Conservation (phyloP, 37 sponge, comb jelly and placozoan species). For the Mnemiopsis leidyi region DNA sequence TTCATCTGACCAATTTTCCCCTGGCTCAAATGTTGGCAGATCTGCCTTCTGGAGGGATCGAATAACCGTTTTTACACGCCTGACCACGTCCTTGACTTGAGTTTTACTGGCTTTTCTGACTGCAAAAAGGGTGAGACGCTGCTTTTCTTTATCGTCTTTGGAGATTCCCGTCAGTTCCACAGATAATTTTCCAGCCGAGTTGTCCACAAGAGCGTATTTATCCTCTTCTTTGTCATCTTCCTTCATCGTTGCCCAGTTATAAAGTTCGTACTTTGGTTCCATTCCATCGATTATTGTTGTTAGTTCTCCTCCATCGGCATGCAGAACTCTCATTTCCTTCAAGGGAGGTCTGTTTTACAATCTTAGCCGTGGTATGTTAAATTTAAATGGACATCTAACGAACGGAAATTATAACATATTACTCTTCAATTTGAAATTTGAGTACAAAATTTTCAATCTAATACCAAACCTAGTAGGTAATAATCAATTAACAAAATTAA, state of each 20-base stretch:
- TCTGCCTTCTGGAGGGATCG: not conserved
- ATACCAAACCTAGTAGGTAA: too few species aligned
- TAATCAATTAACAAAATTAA: not conserved
- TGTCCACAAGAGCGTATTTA: not conserved
- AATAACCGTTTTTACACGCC: not conserved
- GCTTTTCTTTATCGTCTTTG: not conserved
- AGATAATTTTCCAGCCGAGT: not conserved
- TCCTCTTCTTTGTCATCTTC: not conserved
- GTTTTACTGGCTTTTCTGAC: not conserved
- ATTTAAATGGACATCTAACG: too few species aligned
- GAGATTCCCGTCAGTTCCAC: not conserved
- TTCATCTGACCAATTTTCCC: not conserved
- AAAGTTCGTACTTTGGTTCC: not conserved
- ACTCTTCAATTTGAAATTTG: too few species aligned
- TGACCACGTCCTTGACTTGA: not conserved
- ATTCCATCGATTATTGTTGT: not conserved
- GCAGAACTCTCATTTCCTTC: not conserved
- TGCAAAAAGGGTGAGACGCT: conserved; percentile 1
- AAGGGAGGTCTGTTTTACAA: too few species aligned
- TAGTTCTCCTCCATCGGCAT: not conserved
- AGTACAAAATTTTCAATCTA: too few species aligned
- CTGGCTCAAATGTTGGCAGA: not conserved
- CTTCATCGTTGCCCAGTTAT: conserved; percentile 26
- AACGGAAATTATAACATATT: too few species aligned
- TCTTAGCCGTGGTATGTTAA: too few species aligned